phyloP scores from a whole-genome alignment of 2,888 invertebrate species.

The Cosmopolites sordidus region DNA sequence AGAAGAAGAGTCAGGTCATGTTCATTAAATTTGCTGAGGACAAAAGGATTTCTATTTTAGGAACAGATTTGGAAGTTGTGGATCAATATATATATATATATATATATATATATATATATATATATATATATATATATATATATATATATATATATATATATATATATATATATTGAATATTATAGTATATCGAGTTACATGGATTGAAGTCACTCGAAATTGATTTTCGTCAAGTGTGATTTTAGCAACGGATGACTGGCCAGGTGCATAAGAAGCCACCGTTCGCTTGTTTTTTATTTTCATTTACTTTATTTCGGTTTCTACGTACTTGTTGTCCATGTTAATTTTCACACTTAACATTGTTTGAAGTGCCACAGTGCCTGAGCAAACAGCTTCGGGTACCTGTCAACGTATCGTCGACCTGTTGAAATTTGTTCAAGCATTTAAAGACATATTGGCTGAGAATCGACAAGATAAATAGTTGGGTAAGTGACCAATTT shows the following conservation, averaged over 20 bases:
- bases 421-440: slow-evolving; percentile 33
- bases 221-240: slow-evolving; percentile 7
- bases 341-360: slow-evolving; percentile 41
- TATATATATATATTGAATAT: no score
- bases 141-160: no score
- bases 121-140: no score
- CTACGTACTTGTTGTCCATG: slow-evolving; percentile 37
- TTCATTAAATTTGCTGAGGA: no score
- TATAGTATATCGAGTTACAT: no score
- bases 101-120: no score
- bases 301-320: slow-evolving; percentile 32
- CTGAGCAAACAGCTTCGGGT: slow-evolving; percentile 33
- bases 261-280: slow-evolving; percentile 35
- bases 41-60: no score
- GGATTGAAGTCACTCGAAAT: background rate
- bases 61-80: no score
- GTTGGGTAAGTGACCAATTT: slow-evolving; percentile 29
- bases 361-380: slow-evolving; percentile 37
- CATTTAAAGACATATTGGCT: slow-evolving; percentile 29
- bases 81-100: no score
- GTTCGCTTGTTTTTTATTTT: slow-evolving; percentile 32
- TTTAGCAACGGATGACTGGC: slow-evolving; percentile 18
- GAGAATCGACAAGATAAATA: slow-evolving; percentile 29
- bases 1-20: no score
- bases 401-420: slow-evolving; percentile 35